Evolutionary conservation across 2,888 invertebrate genomes (phyloP).

Genomic region (Drosophila pseudotakahashii): DNA sequence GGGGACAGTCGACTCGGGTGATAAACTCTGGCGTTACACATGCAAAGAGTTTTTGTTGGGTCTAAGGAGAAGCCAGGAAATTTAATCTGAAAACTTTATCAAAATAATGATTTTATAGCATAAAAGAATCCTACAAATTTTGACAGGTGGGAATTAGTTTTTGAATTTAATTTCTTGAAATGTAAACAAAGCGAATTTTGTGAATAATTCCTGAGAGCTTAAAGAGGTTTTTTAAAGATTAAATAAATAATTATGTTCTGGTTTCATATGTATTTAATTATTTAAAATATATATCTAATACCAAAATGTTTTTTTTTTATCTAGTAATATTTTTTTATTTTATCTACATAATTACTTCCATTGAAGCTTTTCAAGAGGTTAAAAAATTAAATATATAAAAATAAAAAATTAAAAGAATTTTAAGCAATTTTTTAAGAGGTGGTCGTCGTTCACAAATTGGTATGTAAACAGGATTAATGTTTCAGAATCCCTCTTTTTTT

Average conservation of each 20-base stretch:
- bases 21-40: conserved; percentile 24
- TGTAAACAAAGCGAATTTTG: neutral
- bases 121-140: neutral
- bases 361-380: too few relatives aligned
- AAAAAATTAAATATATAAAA: too few relatives aligned
- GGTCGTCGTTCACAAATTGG: neutral
- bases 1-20: conserved; percentile 32
- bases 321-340: too few relatives aligned
- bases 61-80: conserved; percentile 4
- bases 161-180: neutral
- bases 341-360: too few relatives aligned
- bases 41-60: conserved; percentile 7
- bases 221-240: too few relatives aligned
- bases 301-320: too few relatives aligned
- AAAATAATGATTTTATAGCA: conserved; percentile 3
- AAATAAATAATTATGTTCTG: too few relatives aligned
- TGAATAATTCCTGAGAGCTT: too few relatives aligned
- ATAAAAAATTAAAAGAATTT: too few relatives aligned
- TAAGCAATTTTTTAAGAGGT: too few relatives aligned
- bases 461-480: conserved; percentile 9
- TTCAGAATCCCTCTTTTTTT: neutral
- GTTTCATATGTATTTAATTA: too few relatives aligned
- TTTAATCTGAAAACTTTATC: conserved; percentile 30
- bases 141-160: conserved; percentile 2
- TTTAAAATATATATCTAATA: too few relatives aligned